phyloP scores from a whole-genome alignment of 2,113 vertebrate genomes.

The Sitta europaea region DNA sequence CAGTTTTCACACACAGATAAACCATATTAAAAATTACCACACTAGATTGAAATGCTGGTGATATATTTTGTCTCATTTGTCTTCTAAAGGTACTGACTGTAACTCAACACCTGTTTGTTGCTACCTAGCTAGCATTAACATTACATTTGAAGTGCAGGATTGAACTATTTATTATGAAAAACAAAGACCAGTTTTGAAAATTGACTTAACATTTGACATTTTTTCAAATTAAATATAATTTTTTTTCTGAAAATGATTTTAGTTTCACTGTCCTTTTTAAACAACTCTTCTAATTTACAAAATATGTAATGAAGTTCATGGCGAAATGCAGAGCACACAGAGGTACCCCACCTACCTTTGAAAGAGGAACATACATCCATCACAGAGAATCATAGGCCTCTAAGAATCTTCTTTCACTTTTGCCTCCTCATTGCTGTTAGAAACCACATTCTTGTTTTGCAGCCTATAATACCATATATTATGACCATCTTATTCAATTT shows the following conservation, averaged over 20 bases:
- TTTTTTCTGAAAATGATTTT: not conserved
- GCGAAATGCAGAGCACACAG: not conserved
- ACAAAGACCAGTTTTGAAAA: not conserved
- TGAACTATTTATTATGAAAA: not conserved
- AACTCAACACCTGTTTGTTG: not conserved
- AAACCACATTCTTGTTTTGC: not conserved
- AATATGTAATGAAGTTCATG: not conserved
- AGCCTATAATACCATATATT: not conserved
- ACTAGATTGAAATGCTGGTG: not conserved
- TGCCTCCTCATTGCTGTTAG: not conserved
- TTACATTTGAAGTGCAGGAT: not conserved
- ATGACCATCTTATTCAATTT: not conserved
- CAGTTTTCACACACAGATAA: not conserved
- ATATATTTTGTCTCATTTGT: not conserved
- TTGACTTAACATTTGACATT: not conserved
- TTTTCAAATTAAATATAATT: not conserved
- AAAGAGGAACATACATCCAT: not conserved
- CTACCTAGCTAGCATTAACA: not conserved
- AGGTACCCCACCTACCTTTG: not conserved
- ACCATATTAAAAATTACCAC: not conserved
- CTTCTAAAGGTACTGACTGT: not conserved
- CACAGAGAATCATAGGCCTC: not conserved
- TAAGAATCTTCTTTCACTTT: not conserved
- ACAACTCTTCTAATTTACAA: not conserved
- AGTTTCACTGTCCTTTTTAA: not conserved